A percentile compares a stretch with the other conserved stretches of the same genome.
Evolutionary conservation across 1,140 invertebrate genomes (phyloP).

Genomic region (Drosophila parvula): DNA sequence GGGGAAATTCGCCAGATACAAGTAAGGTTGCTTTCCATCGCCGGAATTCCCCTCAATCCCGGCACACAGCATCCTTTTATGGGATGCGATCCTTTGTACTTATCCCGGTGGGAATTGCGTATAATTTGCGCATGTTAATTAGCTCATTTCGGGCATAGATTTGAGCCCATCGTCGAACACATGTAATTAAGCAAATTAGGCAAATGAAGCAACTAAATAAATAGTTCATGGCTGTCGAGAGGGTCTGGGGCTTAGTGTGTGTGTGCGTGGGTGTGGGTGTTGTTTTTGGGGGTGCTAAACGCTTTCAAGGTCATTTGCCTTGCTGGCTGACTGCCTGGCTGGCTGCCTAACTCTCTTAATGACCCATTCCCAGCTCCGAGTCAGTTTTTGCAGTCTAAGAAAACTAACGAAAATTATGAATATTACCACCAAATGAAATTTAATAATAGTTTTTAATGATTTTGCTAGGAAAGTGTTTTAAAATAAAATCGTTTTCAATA

Average conservation of each 20-base stretch:
- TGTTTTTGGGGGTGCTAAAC: constrained; percentile 14
- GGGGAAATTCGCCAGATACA: constrained; percentile 55
- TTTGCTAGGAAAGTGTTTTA: not conserved
- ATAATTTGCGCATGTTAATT: constrained; percentile 77
- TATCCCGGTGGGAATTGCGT: constrained; percentile 64
- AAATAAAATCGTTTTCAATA: not conserved
- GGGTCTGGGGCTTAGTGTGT: not conserved
- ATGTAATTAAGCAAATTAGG: constrained; percentile 75
- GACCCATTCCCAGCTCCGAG: not conserved
- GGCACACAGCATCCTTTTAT: constrained; percentile 12
- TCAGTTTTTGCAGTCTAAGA: not conserved
- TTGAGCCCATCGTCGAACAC: constrained; percentile 50
- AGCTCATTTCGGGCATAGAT: constrained; percentile 63
- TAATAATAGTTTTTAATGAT: not conserved
- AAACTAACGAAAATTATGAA: not conserved
- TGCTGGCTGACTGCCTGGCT: not conserved
- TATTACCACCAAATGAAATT: not conserved
- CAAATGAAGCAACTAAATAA: constrained; percentile 71
- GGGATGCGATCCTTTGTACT: constrained; percentile 23
- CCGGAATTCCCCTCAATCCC: constrained; percentile 5
- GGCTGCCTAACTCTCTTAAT: constrained; percentile 7
- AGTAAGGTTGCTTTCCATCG: constrained; percentile 13
- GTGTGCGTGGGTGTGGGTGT: not conserved
- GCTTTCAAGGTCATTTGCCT: constrained; percentile 37
- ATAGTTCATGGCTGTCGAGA: constrained; percentile 36